A percentile compares a stretch with the other conserved stretches of the same genome.
These are phyloP conservation scores for human DNA, from an alignment of 2,113 vertebrate genomes.

Conservation along the genomic window GRCh38 chr2:154460501-154461000, in stretches of 20 bases:
- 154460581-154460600: background rate
- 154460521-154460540: background rate
- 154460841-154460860: constrained; percentile 41
- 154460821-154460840: constrained; percentile 30
- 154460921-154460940: background rate
- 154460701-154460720: background rate
- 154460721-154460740: background rate
- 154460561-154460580: background rate
- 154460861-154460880: constrained; percentile 61
- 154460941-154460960: background rate
- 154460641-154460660: background rate
- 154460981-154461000: background rate
- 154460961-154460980: background rate
- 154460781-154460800: background rate
- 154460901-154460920: constrained; percentile 17
- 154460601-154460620: background rate
- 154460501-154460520: background rate
- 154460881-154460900: constrained; percentile 51
- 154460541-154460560: background rate
- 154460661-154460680: background rate
- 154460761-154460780: background rate
- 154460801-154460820: background rate
- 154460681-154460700: background rate
- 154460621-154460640: background rate
- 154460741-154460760: background rate